phyloP scores from a whole-genome alignment of 2,797 vertebrate genomes.

The Amblyopsis hoosieri region DNA sequence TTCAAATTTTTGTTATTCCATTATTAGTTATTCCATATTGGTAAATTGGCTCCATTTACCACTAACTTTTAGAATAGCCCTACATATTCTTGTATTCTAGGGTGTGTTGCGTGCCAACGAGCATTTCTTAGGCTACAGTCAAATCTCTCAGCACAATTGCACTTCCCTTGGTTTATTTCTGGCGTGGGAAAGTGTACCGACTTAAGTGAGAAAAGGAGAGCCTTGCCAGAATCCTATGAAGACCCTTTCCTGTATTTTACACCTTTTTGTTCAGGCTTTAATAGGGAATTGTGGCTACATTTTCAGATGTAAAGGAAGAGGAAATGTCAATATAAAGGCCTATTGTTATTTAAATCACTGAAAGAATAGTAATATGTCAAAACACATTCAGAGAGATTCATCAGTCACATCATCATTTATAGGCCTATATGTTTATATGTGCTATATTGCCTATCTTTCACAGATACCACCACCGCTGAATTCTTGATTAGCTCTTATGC shows the following conservation, averaged over 20 bases:
- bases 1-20: constrained; percentile 17
- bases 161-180: constrained; percentile 99
- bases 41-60: constrained; percentile 31
- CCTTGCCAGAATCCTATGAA: constrained; percentile 90
- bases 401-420: no score
- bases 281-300: constrained; percentile 85
- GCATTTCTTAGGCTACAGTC: constrained; percentile 73
- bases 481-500: constrained; percentile 91
- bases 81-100: constrained; percentile 41
- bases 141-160: constrained; percentile 92
- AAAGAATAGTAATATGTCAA: constrained; percentile 8
- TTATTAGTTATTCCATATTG: constrained; percentile 3
- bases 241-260: constrained; percentile 97
- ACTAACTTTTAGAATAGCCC: constrained; percentile 13
- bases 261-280: constrained; percentile 91
- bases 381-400: not conserved
- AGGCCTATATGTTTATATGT: not conserved
- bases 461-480: constrained; percentile 79
- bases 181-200: constrained; percentile 95
- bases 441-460: constrained; percentile 7
- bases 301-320: constrained; percentile 87
- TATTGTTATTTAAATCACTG: constrained; percentile 53
- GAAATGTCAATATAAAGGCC: constrained; percentile 80
- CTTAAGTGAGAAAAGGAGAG: constrained; percentile 87
- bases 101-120: constrained; percentile 67